Evolutionary conservation across 2,888 invertebrate species (phyloP).

Genomic region (Slavum lentiscoides): DNA sequence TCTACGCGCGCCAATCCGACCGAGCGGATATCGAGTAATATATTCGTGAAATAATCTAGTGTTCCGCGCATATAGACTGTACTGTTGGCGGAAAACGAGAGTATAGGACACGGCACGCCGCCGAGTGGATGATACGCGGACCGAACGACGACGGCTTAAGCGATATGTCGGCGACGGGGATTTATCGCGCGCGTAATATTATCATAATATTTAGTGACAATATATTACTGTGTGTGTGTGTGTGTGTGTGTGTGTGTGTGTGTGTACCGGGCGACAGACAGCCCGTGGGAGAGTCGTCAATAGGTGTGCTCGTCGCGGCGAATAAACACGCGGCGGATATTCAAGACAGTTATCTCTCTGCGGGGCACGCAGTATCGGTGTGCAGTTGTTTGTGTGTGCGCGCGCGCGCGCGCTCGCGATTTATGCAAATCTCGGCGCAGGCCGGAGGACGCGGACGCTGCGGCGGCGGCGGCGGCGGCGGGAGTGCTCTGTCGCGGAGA

Average conservation of each 20-base stretch:
- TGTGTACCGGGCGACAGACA: background rate
- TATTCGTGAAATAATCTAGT: too few species aligned
- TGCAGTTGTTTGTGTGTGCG: background rate
- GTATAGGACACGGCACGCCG: too few species aligned
- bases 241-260: background rate
- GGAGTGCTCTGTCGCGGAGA: too few species aligned
- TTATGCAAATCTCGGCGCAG: slow-evolving; percentile 40
- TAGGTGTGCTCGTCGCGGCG: slow-evolving; percentile 14
- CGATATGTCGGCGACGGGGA: background rate
- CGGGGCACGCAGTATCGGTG: background rate
- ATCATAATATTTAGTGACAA: slow-evolving; percentile 30
- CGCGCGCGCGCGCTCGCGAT: background rate
- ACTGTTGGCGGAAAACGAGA: too few species aligned
- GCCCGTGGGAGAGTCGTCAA: slow-evolving; percentile 43
- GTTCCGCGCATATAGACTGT: too few species aligned
- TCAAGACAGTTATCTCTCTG: slow-evolving; percentile 28
- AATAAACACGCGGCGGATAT: slow-evolving; percentile 30
- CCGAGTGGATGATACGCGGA: too few species aligned
- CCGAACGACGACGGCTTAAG: slow-evolving; percentile 12
- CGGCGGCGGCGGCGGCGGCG: background rate
- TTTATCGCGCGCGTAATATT: slow-evolving; percentile 27
- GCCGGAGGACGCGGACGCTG: too few species aligned
- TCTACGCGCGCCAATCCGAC: too few species aligned
- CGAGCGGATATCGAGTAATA: too few species aligned
- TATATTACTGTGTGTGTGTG: background rate